These are phyloP conservation scores for Ips nitidus DNA, from an alignment of 1,140 invertebrate genomes.

Conservation along the genomic window DNA sequence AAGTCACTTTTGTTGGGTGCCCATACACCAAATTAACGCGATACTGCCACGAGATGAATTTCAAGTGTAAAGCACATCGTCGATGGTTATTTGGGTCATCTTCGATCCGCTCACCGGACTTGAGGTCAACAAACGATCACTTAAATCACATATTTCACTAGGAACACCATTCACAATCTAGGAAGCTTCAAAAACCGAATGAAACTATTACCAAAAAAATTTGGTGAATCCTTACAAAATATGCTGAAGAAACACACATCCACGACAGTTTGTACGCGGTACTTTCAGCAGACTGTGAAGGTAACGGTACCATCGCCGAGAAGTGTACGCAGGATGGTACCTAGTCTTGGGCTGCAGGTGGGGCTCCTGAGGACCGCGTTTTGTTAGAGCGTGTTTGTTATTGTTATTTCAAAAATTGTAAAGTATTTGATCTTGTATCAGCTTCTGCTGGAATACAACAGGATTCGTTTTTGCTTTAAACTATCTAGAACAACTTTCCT, in stretches of 20 bases:
- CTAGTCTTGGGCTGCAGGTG: constrained; percentile 1
- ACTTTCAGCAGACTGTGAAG: constrained; percentile 2
- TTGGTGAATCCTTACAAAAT: neutral
- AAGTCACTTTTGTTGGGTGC: too few species aligned
- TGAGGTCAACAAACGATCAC: constrained; percentile 5
- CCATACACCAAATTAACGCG: constrained; percentile 4
- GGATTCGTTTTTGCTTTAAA: too few species aligned
- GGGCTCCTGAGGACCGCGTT: neutral
- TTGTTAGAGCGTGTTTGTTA: neutral
- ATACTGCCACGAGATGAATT: constrained; percentile 16
- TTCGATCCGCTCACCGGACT: constrained; percentile 14
- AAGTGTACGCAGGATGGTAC: neutral
- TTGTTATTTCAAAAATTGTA: too few species aligned
- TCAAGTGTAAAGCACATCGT: constrained; percentile 17
- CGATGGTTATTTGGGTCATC: constrained; percentile 26
- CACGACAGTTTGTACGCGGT: neutral
- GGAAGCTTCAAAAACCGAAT: too few species aligned
- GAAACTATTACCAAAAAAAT: too few species aligned
- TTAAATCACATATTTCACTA: too few species aligned
- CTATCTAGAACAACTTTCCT: too few species aligned
- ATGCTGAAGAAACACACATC: neutral
- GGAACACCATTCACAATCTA: too few species aligned
- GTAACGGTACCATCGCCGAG: constrained; percentile 2
- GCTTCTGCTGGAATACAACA: too few species aligned
- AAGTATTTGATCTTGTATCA: too few species aligned